Evolutionary conservation across 2,797 vertebrate genomes (phyloP).

Genomic region (Lates japonicus): DNA sequence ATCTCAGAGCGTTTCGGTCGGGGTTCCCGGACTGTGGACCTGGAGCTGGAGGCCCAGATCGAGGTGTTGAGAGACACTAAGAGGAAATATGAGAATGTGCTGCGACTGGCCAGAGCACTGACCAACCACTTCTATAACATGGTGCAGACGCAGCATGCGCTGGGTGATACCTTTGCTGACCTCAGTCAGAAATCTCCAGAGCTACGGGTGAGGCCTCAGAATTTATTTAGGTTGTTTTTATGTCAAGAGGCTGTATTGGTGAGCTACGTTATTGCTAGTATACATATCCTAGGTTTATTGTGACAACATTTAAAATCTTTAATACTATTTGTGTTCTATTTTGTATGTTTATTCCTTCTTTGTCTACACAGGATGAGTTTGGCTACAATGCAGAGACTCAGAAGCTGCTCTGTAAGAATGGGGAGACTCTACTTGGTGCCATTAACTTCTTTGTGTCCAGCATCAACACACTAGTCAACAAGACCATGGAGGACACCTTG

Average conservation of each 20-base stretch:
- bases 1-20: slow-evolving; percentile 96
- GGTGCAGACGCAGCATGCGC: slow-evolving; percentile 96
- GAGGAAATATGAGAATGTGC: slow-evolving; percentile 93
- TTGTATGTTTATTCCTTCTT: neutral
- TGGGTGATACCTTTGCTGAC: slow-evolving; percentile 96
- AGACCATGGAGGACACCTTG: slow-evolving; percentile 98
- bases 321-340: neutral
- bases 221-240: neutral
- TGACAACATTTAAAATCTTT: neutral
- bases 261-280: neutral
- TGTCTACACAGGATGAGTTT: slow-evolving; percentile 92
- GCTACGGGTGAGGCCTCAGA: slow-evolving; percentile 88
- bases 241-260: neutral
- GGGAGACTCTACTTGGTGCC: slow-evolving; percentile 95
- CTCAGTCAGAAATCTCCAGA: slow-evolving; percentile 99
- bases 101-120: slow-evolving; percentile 92
- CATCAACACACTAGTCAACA: slow-evolving; percentile 98
- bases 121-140: slow-evolving; percentile 97
- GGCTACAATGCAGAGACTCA: slow-evolving; percentile 98
- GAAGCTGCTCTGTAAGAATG: slow-evolving; percentile 96
- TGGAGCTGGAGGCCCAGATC: slow-evolving; percentile 97
- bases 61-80: slow-evolving; percentile 96
- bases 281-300: neutral
- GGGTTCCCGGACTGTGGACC: slow-evolving; percentile 94
- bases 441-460: slow-evolving; percentile 98